Evolutionary conservation across 2,888 invertebrate species (phyloP), one percentile per base, ranked within the genome.

Genomic region (Notodonta ziczac): DNA sequence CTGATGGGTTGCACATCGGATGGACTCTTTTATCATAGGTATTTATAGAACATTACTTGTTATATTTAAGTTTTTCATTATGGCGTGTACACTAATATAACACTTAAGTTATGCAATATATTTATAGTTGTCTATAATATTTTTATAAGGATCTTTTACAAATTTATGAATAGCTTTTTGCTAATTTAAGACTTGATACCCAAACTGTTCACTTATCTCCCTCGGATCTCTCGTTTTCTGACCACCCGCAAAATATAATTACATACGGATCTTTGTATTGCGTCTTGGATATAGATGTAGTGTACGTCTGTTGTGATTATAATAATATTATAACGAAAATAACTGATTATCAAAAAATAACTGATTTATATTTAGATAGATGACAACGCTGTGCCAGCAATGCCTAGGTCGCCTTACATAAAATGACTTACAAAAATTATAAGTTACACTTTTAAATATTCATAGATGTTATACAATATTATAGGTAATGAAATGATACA

Each of bases 91-190:
- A 85, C 80, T 83, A 80, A 82, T 82, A 80, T 73, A 82, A 84
- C 81, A 83, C 83, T 87, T 35, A 84, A 85, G 84, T 88, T 88
- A 84, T 83, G 84, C 84, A 83, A 84, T 88, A 83, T 85, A 86
- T 85, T 86, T 87, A 87, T 85, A 85, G 82, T 81, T 87, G 81
- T 84, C 85, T 87, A 83, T 87, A 81, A 83, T 86, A 88, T 88
- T 89, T 87, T 87, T 85, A 80, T 87, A 86, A 85, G 81, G 77
- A 82, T 83, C 80, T 83, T 86, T 87, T 83, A 81, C 82, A 83
- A 80, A 74, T 76, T 75, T 74, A 77, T 65, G 73, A 81, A 77
- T 78, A 82, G 76, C 77, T 78, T 80, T 80, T 80, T 77, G 77
- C 77, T 82, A 79, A 78, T 77, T 80, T 84, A 78, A 78, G 73